These are phyloP conservation scores for Tetramorium alpestre DNA, from an alignment of 1,140 invertebrate species.

Conservation along the genomic window DNA sequence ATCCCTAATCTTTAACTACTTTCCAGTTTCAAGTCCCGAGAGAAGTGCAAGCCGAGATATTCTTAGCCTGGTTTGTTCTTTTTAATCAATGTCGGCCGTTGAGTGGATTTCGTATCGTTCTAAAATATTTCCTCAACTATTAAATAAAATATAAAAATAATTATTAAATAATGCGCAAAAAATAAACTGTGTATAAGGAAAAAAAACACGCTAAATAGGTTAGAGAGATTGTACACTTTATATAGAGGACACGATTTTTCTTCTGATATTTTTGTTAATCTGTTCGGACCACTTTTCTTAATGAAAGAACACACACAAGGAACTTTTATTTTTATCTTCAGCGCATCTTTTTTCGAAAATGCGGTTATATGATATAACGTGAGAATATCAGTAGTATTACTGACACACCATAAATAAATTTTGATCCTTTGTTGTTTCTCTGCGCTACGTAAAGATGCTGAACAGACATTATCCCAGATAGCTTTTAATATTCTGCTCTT, in stretches of 20 bases:
- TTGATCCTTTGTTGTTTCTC: conserved; percentile 49
- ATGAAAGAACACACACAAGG: background rate
- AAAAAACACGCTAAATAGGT: background rate
- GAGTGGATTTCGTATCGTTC: conserved; percentile 7
- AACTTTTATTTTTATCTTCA: conserved; percentile 18
- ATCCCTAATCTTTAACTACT: conserved; percentile 62
- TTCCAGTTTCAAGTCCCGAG: conserved; percentile 50
- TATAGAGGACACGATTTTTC: background rate
- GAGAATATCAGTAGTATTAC: background rate
- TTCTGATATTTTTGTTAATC: conserved; percentile 2
- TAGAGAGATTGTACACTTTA: background rate
- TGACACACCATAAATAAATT: conserved; percentile 39
- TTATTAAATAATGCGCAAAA: background rate
- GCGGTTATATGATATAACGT: background rate
- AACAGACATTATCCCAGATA: conserved; percentile 46
- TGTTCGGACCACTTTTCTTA: background rate
- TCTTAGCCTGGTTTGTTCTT: conserved; percentile 43
- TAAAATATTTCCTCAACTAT: conserved; percentile 15
- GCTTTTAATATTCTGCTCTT: conserved; percentile 58
- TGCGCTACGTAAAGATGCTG: conserved; percentile 24
- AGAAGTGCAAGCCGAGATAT: conserved; percentile 43
- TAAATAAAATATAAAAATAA: background rate
- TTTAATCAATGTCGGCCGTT: conserved; percentile 34
- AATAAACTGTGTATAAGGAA: background rate
- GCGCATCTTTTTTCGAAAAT: background rate